Percentiles rank a stretch among this genome's conserved stretches.
Conservation (phyloP, 1,140 invertebrate species). For the Limonius californicus region DNA sequence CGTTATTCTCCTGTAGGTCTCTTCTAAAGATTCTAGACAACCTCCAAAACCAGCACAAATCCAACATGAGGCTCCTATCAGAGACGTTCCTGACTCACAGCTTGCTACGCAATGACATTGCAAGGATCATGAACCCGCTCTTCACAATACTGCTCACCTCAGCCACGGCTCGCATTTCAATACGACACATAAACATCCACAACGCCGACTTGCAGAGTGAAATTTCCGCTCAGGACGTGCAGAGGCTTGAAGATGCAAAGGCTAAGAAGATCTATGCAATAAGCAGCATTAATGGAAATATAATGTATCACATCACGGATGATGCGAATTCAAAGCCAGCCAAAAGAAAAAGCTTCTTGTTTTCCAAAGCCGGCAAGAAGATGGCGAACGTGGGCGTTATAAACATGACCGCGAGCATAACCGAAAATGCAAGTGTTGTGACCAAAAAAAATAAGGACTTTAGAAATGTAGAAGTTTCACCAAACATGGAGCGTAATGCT, state of each 20-base stretch:
- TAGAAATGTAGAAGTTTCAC: constrained; percentile 36
- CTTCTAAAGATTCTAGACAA: constrained; percentile 76
- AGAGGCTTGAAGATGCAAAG: constrained; percentile 49
- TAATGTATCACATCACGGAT: constrained; percentile 74
- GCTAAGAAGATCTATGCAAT: constrained; percentile 72
- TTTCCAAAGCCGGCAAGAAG: constrained; percentile 42
- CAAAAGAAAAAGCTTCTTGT: constrained; percentile 43
- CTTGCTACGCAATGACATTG: constrained; percentile 71
- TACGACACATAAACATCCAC: constrained; percentile 77
- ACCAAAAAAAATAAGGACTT: constrained; percentile 45
- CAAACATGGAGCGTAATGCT: constrained; percentile 33
- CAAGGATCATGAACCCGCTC: constrained; percentile 74
- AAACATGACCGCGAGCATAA: constrained; percentile 42
- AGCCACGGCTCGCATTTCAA: constrained; percentile 79
- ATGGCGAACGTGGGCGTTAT: constrained; percentile 31
- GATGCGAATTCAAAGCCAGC: constrained; percentile 39
- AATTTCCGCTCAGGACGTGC: constrained; percentile 41
- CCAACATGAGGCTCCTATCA: constrained; percentile 65
- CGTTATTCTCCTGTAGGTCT: constrained; percentile 52
- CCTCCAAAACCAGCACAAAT: constrained; percentile 62
- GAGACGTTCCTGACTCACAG: constrained; percentile 71
- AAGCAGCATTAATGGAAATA: constrained; percentile 80
- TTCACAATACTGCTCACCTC: constrained; percentile 75
- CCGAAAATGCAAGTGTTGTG: constrained; percentile 39
- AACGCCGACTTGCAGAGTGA: constrained; percentile 56